Evolutionary conservation across 2,797 vertebrate genomes (phyloP), one percentile per base, ranked within the genome.

Genomic region (Amblyopsis hoosieri): DNA sequence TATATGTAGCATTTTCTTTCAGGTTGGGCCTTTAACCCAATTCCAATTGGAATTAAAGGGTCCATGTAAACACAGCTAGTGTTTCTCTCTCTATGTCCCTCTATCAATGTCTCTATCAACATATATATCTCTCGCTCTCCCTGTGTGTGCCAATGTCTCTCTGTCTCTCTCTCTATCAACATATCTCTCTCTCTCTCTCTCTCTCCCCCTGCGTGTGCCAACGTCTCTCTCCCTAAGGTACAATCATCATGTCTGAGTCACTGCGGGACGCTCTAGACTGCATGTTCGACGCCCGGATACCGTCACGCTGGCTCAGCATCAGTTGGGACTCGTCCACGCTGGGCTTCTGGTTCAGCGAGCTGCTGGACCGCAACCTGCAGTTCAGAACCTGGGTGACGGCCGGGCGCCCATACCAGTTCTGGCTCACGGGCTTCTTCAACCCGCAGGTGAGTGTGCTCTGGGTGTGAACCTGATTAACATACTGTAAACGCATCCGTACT

Each of bases 341-440:
- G 63, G 93, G 94, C 52, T 96, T 96, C 90, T 95, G 94, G 94
- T 95, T 94, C 88, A 93, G 91, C 15, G 94, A 95, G 68, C 89
- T 95, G 33, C 88, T 95, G 74, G 94, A 95, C 73, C 84, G 94
- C 84, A 95, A 94, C 84, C 91, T 90, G 60, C 94, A 96, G 82
- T 94, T 96, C 60, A 75, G 91, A 69, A 68, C 12, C 54, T 96
- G 94, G 93, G 86, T 94, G 50, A 66, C 90, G 74, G n/a, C 67
- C 19, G 93, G 93, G 0, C 79, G 90, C 5, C 94, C 94, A 0
- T 80, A 91, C 80, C 91, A 92, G 62, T 96, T 95, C 88, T 95
- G 95, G 94, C 88, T 95, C 77, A 92, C 94, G 0, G 94, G 94
- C 56, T 95, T 95, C 87, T 95, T 95, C 80, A 96, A 95, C 82